These are phyloP conservation scores for Drosophila repleta DNA, from an alignment of 1,140 invertebrate species.

Conservation along the genomic window DNA sequence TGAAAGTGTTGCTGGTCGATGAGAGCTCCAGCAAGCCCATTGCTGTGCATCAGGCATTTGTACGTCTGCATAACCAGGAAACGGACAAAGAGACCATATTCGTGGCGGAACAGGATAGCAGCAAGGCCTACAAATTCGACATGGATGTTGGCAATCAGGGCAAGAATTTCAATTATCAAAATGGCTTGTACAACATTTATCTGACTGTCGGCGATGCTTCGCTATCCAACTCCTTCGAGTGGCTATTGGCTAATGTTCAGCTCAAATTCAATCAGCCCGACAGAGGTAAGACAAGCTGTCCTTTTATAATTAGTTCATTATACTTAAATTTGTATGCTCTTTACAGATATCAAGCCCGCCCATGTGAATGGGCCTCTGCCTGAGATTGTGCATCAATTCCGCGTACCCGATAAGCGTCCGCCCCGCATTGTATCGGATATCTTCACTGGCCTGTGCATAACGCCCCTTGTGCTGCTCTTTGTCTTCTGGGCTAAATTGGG, in stretches of 20 bases:
- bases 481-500: slow-evolving; percentile 95
- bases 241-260: slow-evolving; percentile 91
- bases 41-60: slow-evolving; percentile 96
- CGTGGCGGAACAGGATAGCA: slow-evolving; percentile 94
- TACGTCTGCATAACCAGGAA: slow-evolving; percentile 89
- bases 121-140: slow-evolving; percentile 95
- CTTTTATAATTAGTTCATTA: neutral
- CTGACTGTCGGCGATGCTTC: slow-evolving; percentile 96
- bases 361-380: slow-evolving; percentile 86
- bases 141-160: slow-evolving; percentile 91
- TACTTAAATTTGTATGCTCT: slow-evolving; percentile 4
- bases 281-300: slow-evolving; percentile 9
- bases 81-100: slow-evolving; percentile 94
- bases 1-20: slow-evolving; percentile 93
- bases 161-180: slow-evolving; percentile 91
- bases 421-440: slow-evolving; percentile 93
- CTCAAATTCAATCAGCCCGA: slow-evolving; percentile 88
- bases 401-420: slow-evolving; percentile 95
- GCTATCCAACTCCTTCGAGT: slow-evolving; percentile 94
- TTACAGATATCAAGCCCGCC: slow-evolving; percentile 75
- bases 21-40: slow-evolving; percentile 87
- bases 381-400: slow-evolving; percentile 97
- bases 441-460: slow-evolving; percentile 93
- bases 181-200: slow-evolving; percentile 92
- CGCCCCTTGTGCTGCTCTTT: slow-evolving; percentile 93